Evolutionary conservation across 1,140 invertebrate species (phyloP).

Genomic region (Trichogramma pretiosum): DNA sequence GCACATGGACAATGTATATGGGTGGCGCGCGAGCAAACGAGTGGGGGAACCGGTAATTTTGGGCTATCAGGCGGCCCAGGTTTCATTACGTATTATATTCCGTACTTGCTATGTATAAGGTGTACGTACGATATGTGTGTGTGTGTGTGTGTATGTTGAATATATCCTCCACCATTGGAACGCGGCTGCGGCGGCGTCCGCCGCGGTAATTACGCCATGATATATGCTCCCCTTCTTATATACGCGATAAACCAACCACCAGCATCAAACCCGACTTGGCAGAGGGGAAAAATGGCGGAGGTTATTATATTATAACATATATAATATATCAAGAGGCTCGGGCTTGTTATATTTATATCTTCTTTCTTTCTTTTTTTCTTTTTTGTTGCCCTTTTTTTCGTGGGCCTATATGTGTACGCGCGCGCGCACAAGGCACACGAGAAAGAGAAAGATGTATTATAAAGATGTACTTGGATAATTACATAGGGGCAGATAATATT

Average conservation of each 20-base stretch:
- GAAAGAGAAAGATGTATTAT: no score
- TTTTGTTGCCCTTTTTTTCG: background rate
- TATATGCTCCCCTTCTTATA: background rate
- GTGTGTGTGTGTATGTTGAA: no score
- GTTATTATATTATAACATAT: background rate
- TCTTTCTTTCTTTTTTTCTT: background rate
- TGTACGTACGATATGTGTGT: no score
- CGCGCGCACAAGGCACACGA: no score
- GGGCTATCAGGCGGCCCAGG: conserved; percentile 30
- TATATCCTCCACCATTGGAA: no score
- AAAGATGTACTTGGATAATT: no score
- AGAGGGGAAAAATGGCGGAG: conserved; percentile 9
- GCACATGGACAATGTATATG: no score
- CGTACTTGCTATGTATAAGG: no score
- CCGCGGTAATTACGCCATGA: conserved; percentile 26
- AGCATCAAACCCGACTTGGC: background rate
- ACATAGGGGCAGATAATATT: conserved; percentile 2
- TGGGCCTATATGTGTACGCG: background rate
- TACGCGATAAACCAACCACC: conserved; percentile 2
- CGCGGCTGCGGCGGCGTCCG: no score
- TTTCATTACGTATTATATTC: no score
- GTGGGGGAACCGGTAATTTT: conserved; percentile 38
- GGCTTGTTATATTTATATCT: conserved; percentile 6
- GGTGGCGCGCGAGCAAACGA: background rate
- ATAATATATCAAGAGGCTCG: conserved; percentile 12